These are phyloP conservation scores for Trachythela sp. DNA, from an alignment of 64 coral and sea anemone species.

Conservation along the genomic window DNA sequence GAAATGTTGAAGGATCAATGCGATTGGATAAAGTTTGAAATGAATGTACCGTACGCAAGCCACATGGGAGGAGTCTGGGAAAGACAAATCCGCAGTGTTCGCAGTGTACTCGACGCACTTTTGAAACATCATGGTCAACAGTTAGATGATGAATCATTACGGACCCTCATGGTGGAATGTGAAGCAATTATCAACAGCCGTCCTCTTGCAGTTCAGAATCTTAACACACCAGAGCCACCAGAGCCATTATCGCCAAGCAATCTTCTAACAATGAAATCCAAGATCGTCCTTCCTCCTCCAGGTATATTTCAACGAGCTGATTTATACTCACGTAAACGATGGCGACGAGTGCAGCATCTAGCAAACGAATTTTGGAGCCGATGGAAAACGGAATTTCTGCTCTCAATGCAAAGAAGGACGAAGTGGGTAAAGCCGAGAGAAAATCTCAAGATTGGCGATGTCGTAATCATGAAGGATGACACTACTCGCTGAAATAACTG, in stretches of 20 bases:
- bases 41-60: not conserved
- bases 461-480: too few relatives aligned
- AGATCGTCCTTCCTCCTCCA: not conserved
- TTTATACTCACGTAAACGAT: not conserved
- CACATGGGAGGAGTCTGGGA: constrained; percentile 24
- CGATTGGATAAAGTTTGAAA: not conserved
- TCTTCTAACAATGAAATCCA: not conserved
- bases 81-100: not conserved
- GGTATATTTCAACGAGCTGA: not conserved
- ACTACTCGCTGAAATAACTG: too few relatives aligned
- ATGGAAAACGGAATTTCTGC: too few relatives aligned
- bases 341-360: not conserved
- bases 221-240: not conserved
- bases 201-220: too few relatives aligned
- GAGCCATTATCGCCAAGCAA: not conserved
- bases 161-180: constrained; percentile 34
- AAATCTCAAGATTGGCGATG: too few relatives aligned
- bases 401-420: too few relatives aligned
- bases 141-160: not conserved
- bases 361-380: not conserved
- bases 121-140: not conserved
- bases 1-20: not conserved
- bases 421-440: too few relatives aligned
- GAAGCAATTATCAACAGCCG: constrained; percentile 15
- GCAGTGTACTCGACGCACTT: not conserved